Evolutionary conservation across 1,140 invertebrate genomes (phyloP), one percentile per base, ranked within the genome.

Genomic region (Alviniconcha marisindica): DNA sequence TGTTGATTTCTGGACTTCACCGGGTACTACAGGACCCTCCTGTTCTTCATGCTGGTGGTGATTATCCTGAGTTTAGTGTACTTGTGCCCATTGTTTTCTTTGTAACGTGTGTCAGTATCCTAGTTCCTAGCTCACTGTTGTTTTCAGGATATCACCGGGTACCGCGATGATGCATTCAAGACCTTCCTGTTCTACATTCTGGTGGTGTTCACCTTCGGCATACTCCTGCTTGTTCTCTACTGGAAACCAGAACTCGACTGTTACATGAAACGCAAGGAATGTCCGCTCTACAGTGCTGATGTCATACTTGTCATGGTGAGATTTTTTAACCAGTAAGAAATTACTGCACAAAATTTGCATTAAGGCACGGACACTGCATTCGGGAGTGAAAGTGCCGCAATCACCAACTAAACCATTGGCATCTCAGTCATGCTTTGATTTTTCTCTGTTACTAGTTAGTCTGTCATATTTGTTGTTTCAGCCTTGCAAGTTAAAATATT

Each of bases 191-290:
- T 88, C 76, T 84, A 82, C 33, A 15, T 95, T 0, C 93, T 94
- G 7, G 95, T 96, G 79, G 87, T 96, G 2, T 73, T 97, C 15
- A 96, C 96, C 15, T 93, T 94, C 28, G 97, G 97, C 40, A 89
- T 96, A 12, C 93, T 98, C 10, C 94, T 96, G 42, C 93, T 98
- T 48, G 90, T 98, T 56, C 96, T 97, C 91, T 96, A 98, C 91
- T 98, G 97, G 97, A 96, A 95, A 92, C 97, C 97, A 0, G 95
- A 95, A 77, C 95, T 96, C 93, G 94, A 96, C 88, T 93, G 98
- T 31, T 95, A 96, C 81, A 94, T 95, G 1, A 97, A 96, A 1
- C 96, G 96, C 89, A 92, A 91, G 36, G 93, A 94, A 85, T 97
- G 96, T 89, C 91, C 95, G 54, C 94, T 98, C 44, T 94, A 94